Conservation (phyloP, 2,888 invertebrate species). For the Patella ulyssiponensis region DNA sequence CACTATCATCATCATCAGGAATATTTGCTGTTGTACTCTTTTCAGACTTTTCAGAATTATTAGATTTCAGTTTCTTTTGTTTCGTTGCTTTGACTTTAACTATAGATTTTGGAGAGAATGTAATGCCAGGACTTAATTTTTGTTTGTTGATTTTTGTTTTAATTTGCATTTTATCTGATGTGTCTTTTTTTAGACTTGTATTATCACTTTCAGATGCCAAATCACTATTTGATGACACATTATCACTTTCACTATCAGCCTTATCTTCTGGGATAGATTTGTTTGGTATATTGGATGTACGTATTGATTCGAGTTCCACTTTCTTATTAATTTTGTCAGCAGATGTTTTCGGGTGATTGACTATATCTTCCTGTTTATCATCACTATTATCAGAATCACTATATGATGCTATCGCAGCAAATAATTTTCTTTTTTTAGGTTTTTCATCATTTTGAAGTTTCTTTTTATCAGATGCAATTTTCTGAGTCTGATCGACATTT, state of each 20-base stretch:
- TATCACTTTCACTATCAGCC: neutral
- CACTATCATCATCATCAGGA: constrained; percentile 2
- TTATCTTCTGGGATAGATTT: neutral
- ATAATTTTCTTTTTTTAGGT: constrained; percentile 14
- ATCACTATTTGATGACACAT: neutral
- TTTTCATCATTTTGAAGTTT: constrained; percentile 1
- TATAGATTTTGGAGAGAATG: neutral
- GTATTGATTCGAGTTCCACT: no score
- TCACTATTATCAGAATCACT: constrained; percentile 21
- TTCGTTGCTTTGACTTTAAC: neutral
- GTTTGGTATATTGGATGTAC: no score
- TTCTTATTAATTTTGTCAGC: no score
- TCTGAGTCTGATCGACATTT: neutral
- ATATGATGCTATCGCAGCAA: neutral
- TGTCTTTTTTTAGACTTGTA: no score
- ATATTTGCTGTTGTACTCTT: constrained; percentile 10
- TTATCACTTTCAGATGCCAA: neutral
- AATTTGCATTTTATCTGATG: no score
- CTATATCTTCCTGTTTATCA: neutral
- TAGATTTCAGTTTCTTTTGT: neutral
- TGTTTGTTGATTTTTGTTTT: no score
- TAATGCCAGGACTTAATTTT: no score
- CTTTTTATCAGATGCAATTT: neutral
- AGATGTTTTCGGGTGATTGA: no score
- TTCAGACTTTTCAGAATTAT: neutral